phyloP scores from a whole-genome alignment of 2,888 invertebrate species.

The Lottia gigantea region DNA sequence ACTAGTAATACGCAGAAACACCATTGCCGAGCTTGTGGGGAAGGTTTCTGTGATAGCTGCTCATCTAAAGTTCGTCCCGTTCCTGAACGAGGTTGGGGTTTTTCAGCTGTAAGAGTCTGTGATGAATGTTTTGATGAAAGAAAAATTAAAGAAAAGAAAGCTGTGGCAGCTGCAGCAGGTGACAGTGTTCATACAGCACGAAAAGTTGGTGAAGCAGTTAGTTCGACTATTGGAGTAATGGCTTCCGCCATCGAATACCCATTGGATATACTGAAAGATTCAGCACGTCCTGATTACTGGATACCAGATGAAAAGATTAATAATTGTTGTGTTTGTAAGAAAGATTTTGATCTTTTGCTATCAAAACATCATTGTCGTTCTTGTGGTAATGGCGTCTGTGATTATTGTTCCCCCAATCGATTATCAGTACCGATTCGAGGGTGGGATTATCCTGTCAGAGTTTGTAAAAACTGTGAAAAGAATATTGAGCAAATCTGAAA shows the following conservation, averaged over 20 bases:
- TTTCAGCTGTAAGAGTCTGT: conserved; percentile 79
- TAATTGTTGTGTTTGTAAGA: conserved; percentile 76
- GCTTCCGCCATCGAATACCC: conserved; percentile 80
- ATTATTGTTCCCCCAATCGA: conserved; percentile 68
- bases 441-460: conserved; percentile 71
- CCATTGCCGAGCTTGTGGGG: conserved; percentile 83
- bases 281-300: conserved; percentile 84
- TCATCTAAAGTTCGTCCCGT: conserved; percentile 78
- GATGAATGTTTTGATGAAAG: conserved; percentile 73
- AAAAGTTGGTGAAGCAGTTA: conserved; percentile 76
- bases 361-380: conserved; percentile 77
- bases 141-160: neutral
- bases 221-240: conserved; percentile 78
- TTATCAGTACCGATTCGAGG: conserved; percentile 69
- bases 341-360: conserved; percentile 71
- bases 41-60: conserved; percentile 82
- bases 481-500: conserved; percentile 46
- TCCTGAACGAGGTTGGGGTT: conserved; percentile 79
- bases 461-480: conserved; percentile 67
- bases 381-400: conserved; percentile 80
- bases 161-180: conserved; percentile 26
- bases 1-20: conserved; percentile 59
- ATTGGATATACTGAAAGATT: conserved; percentile 77
- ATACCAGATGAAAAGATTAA: conserved; percentile 79
- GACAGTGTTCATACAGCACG: conserved; percentile 58